Conservation (phyloP, 2,113 vertebrate genomes). For the Psophia crepitans region DNA sequence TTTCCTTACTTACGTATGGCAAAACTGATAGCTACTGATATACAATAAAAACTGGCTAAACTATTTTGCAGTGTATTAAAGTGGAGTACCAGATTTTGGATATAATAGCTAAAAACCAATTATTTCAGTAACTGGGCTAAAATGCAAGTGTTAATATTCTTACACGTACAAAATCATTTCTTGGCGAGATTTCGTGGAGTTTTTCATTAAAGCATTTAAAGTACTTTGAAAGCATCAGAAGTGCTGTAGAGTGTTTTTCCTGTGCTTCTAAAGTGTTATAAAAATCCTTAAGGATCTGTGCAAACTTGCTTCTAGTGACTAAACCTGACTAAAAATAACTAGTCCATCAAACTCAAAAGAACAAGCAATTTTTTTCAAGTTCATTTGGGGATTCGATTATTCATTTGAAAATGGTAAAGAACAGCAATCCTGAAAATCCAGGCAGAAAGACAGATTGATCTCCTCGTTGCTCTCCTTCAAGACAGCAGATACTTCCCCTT, state of each 20-base stretch:
- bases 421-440: neutral
- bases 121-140: neutral
- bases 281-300: slow-evolving; percentile 17
- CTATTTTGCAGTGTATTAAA: neutral
- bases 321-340: slow-evolving; percentile 56
- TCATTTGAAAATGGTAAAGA: neutral
- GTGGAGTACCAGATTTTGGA: neutral
- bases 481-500: neutral
- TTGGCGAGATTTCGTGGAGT: neutral
- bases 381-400: slow-evolving; percentile 26
- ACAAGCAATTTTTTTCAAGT: neutral
- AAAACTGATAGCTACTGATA: neutral
- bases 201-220: neutral
- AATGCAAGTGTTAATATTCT: neutral
- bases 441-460: neutral
- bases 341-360: slow-evolving; percentile 29
- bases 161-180: neutral
- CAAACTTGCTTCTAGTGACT: slow-evolving; percentile 3
- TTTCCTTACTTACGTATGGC: neutral
- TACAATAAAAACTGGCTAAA: neutral
- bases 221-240: neutral
- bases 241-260: neutral
- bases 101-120: neutral
- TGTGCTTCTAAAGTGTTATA: neutral
- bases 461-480: neutral